A percentile compares a stretch with the other conserved stretches of the same genome.
These are phyloP conservation scores for Albula goreensis DNA, from an alignment of 2,113 vertebrate species.

Conservation along the genomic window DNA sequence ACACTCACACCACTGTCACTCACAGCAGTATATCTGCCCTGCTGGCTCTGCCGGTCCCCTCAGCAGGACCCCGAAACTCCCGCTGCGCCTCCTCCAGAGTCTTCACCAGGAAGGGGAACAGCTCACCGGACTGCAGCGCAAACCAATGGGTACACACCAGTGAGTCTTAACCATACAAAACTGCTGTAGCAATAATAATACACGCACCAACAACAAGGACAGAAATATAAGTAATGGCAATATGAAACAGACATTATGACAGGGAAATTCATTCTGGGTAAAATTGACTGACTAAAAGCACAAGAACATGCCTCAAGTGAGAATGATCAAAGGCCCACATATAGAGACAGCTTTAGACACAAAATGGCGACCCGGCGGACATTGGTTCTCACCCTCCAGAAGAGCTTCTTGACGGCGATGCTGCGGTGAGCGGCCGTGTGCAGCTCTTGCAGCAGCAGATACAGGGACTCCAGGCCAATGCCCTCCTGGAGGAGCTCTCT, in stretches of 20 bases:
- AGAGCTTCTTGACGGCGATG: conserved; percentile 58
- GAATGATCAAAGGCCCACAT: neutral
- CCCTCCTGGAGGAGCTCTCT: conserved; percentile 62
- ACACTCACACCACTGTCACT: conserved; percentile 32
- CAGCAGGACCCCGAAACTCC: conserved; percentile 18
- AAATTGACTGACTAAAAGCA: no score
- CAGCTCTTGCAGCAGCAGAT: conserved; percentile 69
- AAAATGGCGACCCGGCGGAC: neutral
- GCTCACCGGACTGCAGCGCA: conserved; percentile 58
- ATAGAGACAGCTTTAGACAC: neutral
- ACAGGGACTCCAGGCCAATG: conserved; percentile 54
- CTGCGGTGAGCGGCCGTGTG: conserved; percentile 50
- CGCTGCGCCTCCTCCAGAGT: conserved; percentile 61
- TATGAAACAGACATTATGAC: no score
- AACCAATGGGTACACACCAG: neutral
- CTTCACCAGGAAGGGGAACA: conserved; percentile 66
- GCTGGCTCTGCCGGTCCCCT: conserved; percentile 17
- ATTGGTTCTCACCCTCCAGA: conserved; percentile 67
- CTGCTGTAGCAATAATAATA: no score
- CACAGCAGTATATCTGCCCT: conserved; percentile 64
- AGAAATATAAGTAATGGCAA: no score
- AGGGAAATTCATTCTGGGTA: no score
- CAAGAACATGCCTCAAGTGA: neutral
- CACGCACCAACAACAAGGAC: no score
- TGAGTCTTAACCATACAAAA: neutral